Evolutionary conservation across 2,797 vertebrate genomes (phyloP), one percentile per base, ranked within the genome.

Genomic region (Fringilla coelebs): DNA sequence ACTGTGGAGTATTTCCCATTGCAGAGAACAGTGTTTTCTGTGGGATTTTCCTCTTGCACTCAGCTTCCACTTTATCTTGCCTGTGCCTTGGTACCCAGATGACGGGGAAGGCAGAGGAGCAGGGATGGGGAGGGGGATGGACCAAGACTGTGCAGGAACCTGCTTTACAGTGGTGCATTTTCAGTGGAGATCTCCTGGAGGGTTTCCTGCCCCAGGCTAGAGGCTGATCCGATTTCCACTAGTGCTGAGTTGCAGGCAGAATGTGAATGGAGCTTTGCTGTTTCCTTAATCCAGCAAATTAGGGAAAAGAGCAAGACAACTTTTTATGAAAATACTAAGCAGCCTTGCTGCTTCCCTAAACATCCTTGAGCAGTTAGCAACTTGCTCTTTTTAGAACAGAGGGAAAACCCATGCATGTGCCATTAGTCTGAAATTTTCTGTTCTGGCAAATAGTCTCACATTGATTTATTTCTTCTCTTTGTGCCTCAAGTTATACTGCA

Each of bases 391-490:
- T 43, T 38, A 49, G 51, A 85, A 34, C 4, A 13, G 63, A 65
- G 51, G 65, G 48, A 19, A 82, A 80, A 61, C 8, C 4, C 22
- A 0, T 20, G 24, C 11, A 0, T 43, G 75, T 83, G 54, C 85
- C 34, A 4, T 76, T 65, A 83, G 66, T 45, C 36, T 85, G 54
- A 74, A n/a, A 68, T 89, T 13, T 67, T 72, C 85, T 92, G 0
- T 77, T 75, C 74, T 75, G 68, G 57, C 62, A 89, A 58, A 82
- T 13, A 85, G 68, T 78, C 66, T 22, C 38, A 12, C 45, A 10
- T 7, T 91, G 92, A 85, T 95, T 88, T 68, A 84, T 94, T 93
- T 92, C 80, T 91, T 61, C 43, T 88, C 70, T 85, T 89, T 85
- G 51, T 67, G 77, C 87, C 76, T 89, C 58, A 29, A 92, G 85